phyloP scores from a whole-genome alignment of 1,140 invertebrate genomes.

The Olivierus martensii region DNA sequence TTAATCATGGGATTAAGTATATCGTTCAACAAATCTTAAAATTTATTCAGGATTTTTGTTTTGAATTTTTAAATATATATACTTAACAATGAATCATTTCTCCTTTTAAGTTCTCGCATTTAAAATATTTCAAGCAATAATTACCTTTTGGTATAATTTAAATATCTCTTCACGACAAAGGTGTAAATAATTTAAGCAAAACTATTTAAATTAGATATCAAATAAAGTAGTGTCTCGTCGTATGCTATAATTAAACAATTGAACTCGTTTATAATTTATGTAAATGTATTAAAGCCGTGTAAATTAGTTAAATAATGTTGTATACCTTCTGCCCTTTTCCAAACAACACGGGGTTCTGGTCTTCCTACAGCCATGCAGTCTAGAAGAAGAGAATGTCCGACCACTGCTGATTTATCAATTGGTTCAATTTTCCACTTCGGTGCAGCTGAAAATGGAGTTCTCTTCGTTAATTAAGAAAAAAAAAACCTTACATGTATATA shows the following conservation, averaged over 20 bases:
- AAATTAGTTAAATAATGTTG: too few species aligned
- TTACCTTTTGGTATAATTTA: too few species aligned
- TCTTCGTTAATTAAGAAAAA: too few species aligned
- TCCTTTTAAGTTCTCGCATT: too few species aligned
- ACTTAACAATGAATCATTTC: not conserved
- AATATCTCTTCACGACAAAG: too few species aligned
- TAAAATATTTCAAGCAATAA: too few species aligned
- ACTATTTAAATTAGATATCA: not conserved
- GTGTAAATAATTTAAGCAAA: not conserved
- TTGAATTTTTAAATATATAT: not conserved
- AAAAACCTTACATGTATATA: too few species aligned
- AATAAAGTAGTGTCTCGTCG: not conserved
- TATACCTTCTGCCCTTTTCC: constrained; percentile 24
- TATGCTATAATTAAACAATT: not conserved
- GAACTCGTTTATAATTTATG: not conserved
- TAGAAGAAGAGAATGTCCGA: constrained; percentile 26
- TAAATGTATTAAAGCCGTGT: not conserved
- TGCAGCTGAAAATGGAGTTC: constrained; percentile 24
- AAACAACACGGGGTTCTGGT: constrained; percentile 27
- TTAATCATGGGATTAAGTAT: too few species aligned
- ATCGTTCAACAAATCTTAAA: too few species aligned
- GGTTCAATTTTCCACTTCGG: constrained; percentile 32
- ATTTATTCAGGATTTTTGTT: too few species aligned
- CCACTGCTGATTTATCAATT: constrained; percentile 27
- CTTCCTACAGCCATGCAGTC: constrained; percentile 31